These are phyloP conservation scores for Odocoileus hemionus DNA, from an alignment of 2,113 vertebrate genomes.

Conservation along the genomic window DNA sequence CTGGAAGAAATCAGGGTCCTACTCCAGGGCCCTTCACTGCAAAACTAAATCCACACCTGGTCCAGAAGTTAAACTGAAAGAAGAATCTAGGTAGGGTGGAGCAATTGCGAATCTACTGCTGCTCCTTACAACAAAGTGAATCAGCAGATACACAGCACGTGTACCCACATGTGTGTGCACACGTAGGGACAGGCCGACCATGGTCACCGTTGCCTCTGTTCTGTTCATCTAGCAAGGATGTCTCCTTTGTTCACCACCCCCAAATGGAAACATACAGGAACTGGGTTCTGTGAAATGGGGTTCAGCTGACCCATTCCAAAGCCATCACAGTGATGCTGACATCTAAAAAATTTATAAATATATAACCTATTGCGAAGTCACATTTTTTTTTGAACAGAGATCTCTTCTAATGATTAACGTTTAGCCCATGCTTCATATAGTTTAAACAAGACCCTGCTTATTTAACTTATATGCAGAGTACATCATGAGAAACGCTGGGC, in stretches of 20 bases:
- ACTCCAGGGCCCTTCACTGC: not conserved
- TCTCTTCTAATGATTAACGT: not conserved
- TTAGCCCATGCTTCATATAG: not conserved
- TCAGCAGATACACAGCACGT: rapidly evolving
- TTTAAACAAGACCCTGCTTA: not conserved
- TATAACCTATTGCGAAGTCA: not conserved
- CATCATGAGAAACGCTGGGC: too few species aligned
- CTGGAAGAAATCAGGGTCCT: not conserved
- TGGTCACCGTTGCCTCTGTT: not conserved
- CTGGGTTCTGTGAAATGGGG: not conserved
- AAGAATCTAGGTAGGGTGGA: not conserved
- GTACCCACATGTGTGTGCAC: rapidly evolving
- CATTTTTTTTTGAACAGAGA: not conserved
- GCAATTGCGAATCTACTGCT: not conserved
- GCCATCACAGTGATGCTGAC: not conserved
- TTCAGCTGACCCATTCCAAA: not conserved
- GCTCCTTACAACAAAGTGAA: not conserved
- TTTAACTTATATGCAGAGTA: too few species aligned
- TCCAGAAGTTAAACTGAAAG: not conserved
- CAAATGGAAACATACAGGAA: not conserved
- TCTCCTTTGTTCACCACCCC: not conserved
- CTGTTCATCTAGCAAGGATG: not conserved
- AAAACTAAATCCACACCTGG: not conserved
- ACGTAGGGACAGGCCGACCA: rapidly evolving
- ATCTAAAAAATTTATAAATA: not conserved